A percentile compares a stretch with the other conserved stretches of the same genome.
These are phyloP conservation scores for Spodoptera exigua DNA, from an alignment of 2,888 invertebrate species.

Conservation along the genomic window DNA sequence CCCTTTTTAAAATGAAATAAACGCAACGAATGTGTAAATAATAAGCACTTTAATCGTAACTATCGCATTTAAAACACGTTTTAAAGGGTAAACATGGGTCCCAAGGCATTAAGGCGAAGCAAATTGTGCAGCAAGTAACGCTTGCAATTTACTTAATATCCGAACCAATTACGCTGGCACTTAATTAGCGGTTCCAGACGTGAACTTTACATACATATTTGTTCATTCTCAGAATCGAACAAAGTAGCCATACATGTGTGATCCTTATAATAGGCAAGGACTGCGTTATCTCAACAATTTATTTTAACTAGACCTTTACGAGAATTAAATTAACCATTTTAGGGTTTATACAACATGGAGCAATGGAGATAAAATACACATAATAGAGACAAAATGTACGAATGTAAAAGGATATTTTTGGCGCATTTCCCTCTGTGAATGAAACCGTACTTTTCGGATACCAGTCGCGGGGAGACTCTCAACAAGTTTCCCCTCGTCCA, in stretches of 20 bases:
- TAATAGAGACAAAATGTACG: slow-evolving; percentile 11
- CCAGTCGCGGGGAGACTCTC: slow-evolving; percentile 12
- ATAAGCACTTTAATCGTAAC: slow-evolving; percentile 30
- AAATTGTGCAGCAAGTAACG: slow-evolving; percentile 45
- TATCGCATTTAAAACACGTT: slow-evolving; percentile 49
- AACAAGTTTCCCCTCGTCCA: slow-evolving; percentile 37
- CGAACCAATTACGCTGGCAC: slow-evolving; percentile 49
- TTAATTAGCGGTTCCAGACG: slow-evolving; percentile 49
- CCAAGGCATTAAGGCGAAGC: slow-evolving; percentile 20
- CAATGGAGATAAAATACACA: slow-evolving; percentile 1
- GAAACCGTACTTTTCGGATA: slow-evolving; percentile 29
- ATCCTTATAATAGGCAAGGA: slow-evolving; percentile 12
- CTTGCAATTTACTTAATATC: slow-evolving; percentile 50
- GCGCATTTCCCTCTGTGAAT: slow-evolving; percentile 21
- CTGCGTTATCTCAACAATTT: slow-evolving; percentile 13
- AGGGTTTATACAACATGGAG: too few relatives aligned
- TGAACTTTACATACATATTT: slow-evolving; percentile 46
- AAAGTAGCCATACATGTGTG: slow-evolving; percentile 11
- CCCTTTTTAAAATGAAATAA: slow-evolving; percentile 29
- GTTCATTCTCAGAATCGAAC: slow-evolving; percentile 40
- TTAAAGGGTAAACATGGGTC: slow-evolving; percentile 37
- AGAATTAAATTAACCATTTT: not conserved
- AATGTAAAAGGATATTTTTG: not conserved
- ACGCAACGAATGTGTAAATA: slow-evolving; percentile 29
- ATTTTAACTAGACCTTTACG: not conserved